A percentile compares a stretch with the other conserved stretches of the same genome.
These are phyloP conservation scores for Hemistola chrysoprasaria DNA, from an alignment of 2,888 invertebrate genomes.

Conservation along the genomic window DNA sequence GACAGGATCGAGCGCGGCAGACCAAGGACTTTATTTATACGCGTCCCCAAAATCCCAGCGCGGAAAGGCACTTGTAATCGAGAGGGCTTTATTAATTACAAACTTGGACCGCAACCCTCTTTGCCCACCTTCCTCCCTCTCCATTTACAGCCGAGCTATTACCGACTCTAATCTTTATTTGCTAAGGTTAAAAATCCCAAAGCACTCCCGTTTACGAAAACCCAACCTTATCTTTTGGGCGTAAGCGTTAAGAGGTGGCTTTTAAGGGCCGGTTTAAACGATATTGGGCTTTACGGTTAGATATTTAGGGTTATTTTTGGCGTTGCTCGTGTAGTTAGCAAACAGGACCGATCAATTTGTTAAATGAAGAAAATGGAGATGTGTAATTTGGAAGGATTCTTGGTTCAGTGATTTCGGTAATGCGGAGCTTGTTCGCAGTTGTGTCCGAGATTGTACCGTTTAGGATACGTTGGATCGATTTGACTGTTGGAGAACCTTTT, in stretches of 20 bases:
- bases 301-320: slow-evolving; percentile 42
- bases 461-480: slow-evolving; percentile 15
- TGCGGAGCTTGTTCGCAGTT: slow-evolving; percentile 53
- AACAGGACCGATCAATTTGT: slow-evolving; percentile 74
- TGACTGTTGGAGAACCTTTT: slow-evolving; percentile 12
- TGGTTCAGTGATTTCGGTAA: slow-evolving; percentile 51
- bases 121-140: slow-evolving; percentile 35
- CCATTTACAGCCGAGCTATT: slow-evolving; percentile 48
- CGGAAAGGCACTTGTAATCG: slow-evolving; percentile 80
- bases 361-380: slow-evolving; percentile 78
- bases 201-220: slow-evolving; percentile 52
- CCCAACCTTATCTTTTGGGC: slow-evolving; percentile 76
- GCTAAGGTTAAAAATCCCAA: slow-evolving; percentile 67
- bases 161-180: slow-evolving; percentile 54
- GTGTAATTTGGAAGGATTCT: slow-evolving; percentile 67
- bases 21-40: slow-evolving; percentile 11
- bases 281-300: slow-evolving; percentile 49
- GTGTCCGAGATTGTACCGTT: slow-evolving; percentile 43
- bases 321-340: slow-evolving; percentile 31
- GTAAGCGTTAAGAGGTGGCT: slow-evolving; percentile 51
- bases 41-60: slow-evolving; percentile 52
- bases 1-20: slow-evolving; percentile 1
- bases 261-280: slow-evolving; percentile 29
- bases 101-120: slow-evolving; percentile 75
- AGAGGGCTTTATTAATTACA: slow-evolving; percentile 81